Evolutionary conservation across 1,140 invertebrate species (phyloP).

Genomic region (Drosophila persimilis): DNA sequence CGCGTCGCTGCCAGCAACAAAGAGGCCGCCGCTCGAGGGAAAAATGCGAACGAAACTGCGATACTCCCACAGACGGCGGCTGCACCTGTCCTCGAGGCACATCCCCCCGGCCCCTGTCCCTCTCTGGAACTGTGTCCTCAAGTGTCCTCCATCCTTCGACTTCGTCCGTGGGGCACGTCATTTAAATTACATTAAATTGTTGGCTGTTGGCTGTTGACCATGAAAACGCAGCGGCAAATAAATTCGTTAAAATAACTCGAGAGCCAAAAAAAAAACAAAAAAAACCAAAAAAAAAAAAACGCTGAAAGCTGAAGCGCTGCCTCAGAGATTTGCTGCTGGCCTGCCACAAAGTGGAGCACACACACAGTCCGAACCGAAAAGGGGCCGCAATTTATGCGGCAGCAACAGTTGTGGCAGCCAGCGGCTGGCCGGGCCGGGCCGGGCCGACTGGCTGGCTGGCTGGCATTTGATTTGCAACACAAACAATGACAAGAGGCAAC

Average conservation of each 20-base stretch:
- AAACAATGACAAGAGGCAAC: conserved; percentile 80
- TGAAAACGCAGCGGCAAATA: conserved; percentile 79
- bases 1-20: conserved; percentile 60
- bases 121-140: conserved; percentile 40
- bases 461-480: conserved; percentile 81
- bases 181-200: conserved; percentile 83
- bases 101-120: conserved; percentile 11
- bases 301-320: conserved; percentile 25
- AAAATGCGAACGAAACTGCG: conserved; percentile 72
- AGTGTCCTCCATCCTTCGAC: conserved; percentile 54
- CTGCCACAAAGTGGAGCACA: conserved; percentile 64
- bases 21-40: conserved; percentile 53
- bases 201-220: conserved; percentile 42
- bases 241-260: conserved; percentile 82
- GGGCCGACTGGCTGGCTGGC: conserved; percentile 51
- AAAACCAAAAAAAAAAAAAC: not conserved
- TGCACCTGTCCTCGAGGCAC: conserved; percentile 45
- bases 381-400: conserved; percentile 71
- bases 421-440: conserved; percentile 37
- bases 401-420: conserved; percentile 19
- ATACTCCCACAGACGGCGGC: conserved; percentile 66
- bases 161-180: conserved; percentile 63
- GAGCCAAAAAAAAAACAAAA: conserved; percentile 57
- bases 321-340: conserved; percentile 59
- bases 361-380: conserved; percentile 51